Conservation (phyloP, 2,888 invertebrate species). For the Drosophila anceps region DNA sequence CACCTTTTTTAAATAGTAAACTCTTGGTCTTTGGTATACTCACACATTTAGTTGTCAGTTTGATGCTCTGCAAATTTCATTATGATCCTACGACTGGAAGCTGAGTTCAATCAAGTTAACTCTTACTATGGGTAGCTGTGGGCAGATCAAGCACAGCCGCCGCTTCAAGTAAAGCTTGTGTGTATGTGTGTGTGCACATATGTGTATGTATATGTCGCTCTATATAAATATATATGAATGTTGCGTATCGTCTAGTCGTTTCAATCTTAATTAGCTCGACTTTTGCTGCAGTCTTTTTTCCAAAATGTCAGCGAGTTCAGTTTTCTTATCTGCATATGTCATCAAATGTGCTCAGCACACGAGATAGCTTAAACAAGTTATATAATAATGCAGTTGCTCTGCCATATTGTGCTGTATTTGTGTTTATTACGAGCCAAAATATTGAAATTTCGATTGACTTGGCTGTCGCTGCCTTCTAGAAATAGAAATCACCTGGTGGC, state of each 20-base stretch:
- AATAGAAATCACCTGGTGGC: constrained; percentile 3
- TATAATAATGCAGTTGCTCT: constrained; percentile 5
- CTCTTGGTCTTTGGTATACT: not conserved
- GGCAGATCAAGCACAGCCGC: not conserved
- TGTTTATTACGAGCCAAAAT: not conserved
- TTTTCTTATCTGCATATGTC: not conserved
- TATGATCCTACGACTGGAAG: not conserved
- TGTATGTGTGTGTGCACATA: not conserved
- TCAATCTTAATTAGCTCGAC: not conserved
- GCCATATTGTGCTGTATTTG: not conserved
- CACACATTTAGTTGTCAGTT: not conserved
- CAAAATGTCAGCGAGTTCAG: not conserved
- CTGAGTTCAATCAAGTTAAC: not conserved
- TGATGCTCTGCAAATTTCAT: not conserved
- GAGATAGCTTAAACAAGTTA: not conserved
- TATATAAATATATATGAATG: not conserved
- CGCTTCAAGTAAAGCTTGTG: not conserved
- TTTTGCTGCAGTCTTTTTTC: not conserved
- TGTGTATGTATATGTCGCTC: not conserved
- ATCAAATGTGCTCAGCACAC: not conserved
- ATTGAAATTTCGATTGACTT: constrained; percentile 1
- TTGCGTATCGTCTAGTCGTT: not conserved
- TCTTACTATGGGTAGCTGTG: not conserved
- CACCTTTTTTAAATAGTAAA: not conserved
- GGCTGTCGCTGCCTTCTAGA: not conserved